A percentile compares a stretch with the other conserved stretches of the same genome.
These are phyloP conservation scores for Siniperca chuatsi DNA, from an alignment of 2,113 vertebrate species.

Conservation along the genomic window DNA sequence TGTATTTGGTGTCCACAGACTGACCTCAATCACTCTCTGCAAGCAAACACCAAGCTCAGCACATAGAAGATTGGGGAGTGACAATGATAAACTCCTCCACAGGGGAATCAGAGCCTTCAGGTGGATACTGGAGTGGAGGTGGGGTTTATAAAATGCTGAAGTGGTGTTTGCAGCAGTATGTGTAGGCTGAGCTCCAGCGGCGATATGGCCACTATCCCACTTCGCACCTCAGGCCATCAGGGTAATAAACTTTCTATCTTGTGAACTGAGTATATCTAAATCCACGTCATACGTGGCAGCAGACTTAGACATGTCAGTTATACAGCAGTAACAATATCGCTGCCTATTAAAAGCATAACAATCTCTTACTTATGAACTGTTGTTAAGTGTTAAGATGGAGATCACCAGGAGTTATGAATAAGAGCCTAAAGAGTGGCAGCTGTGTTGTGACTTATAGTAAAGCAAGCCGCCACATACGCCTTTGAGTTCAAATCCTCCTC, in stretches of 20 bases:
- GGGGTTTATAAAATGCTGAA: conserved; percentile 13
- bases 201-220: neutral
- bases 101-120: conserved; percentile 39
- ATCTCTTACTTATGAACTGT: neutral
- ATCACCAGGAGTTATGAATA: neutral
- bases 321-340: neutral
- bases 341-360: neutral
- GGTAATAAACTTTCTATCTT: neutral
- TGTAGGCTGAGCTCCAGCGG: neutral
- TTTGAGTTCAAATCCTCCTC: neutral
- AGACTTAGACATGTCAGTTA: neutral
- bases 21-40: conserved; percentile 44
- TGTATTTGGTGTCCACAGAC: conserved; percentile 23
- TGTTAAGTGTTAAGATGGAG: neutral
- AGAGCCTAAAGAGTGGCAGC: neutral
- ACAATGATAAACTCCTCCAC: conserved; percentile 60
- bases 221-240: neutral
- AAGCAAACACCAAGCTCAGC: conserved; percentile 49
- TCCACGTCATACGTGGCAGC: neutral
- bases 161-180: neutral
- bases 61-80: conserved; percentile 40
- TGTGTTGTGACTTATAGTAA: neutral
- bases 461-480: neutral
- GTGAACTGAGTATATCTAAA: neutral
- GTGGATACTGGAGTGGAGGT: conserved; percentile 15